Evolutionary conservation across 2,797 vertebrate species (phyloP).

Genomic region (Manis pentadactyla): DNA sequence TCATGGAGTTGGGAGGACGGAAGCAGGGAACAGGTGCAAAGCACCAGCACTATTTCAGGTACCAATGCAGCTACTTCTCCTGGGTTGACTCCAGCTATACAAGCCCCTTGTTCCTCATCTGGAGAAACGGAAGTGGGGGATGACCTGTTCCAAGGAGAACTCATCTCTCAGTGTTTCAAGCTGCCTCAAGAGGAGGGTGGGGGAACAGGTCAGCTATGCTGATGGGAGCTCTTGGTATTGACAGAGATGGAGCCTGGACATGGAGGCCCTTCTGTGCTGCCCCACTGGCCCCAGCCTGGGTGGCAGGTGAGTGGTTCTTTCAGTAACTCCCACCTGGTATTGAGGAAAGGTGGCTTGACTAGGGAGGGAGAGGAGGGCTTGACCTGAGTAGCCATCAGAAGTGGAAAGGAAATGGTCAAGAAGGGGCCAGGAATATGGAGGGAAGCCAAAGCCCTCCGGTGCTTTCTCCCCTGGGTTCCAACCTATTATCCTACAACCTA

Average conservation of each 20-base stretch:
- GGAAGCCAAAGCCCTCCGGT: not conserved
- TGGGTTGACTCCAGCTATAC: not conserved
- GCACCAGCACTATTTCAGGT: not conserved
- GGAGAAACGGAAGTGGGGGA: not conserved
- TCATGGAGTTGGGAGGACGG: not conserved
- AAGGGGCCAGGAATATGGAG: not conserved
- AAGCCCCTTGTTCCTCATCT: not conserved
- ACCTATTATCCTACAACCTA: not conserved
- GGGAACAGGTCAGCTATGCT: conserved; percentile 47
- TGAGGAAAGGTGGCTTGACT: not conserved
- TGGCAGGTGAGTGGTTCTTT: conserved; percentile 65
- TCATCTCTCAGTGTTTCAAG: conserved; percentile 42
- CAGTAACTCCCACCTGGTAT: not conserved
- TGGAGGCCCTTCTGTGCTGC: conserved; percentile 57
- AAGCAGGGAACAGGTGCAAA: not conserved
- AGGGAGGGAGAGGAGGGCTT: not conserved
- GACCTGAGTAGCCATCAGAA: not conserved
- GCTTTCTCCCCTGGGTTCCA: not conserved
- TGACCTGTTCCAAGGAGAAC: conserved; percentile 5
- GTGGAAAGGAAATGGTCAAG: not conserved
- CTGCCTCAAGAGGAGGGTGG: conserved; percentile 45
- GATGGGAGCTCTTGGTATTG: conserved; percentile 69
- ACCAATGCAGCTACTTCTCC: not conserved
- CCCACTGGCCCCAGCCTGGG: not conserved
- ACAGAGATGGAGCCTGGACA: conserved; percentile 74